Evolutionary conservation across 2,888 invertebrate genomes (phyloP), one percentile per base, ranked within the genome.

Genomic region (Brenthis hecate): DNA sequence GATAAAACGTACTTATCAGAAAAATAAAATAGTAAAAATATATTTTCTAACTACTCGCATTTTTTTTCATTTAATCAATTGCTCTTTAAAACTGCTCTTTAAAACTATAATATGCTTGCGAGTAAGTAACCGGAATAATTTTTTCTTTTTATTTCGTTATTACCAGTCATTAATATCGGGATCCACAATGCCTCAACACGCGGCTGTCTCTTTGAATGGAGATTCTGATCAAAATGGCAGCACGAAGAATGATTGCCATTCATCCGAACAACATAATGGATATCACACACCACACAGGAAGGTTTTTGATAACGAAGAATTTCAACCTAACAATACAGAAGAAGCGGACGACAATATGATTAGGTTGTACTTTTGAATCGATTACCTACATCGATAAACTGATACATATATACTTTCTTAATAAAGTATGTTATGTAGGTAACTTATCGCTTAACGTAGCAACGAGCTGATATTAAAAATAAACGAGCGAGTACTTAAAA

Each of bases 251-350:
- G 73, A 65, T n/a, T 73, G 53, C 14, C 66, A 63, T 60, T 51
- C 76, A 65, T 23, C 73, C 11, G 78, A 75, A 43, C 74, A 74
- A 28, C 75, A 76, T 54, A 76, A 77, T 54, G 81, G 81, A 36
- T 75, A 78, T 50, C 85, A 84, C 63, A 76, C 76, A 23, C 84
- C 85, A 3, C 87, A 87, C 74, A 81, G 87, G 73, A 87, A 80
- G 72, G 76, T 80, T 51, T 84, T 80, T 74, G 80, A 84, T 68
- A 78, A 82, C 47, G 82, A 83, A 50, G 78, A 74, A 53, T 74
- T 73, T 32, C 69, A 74, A 66, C 74, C 74, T 65, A 56, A 71
- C 13, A 68, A 69, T 69, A 63, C 68, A 70, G 71, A 76, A 56
- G 77, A 79, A 75, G 76, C 75, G 69, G 79, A 82, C 50, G 69